These are phyloP conservation scores for Poeciliopsis prolifica DNA, from an alignment of 2,113 vertebrate genomes.

Conservation along the genomic window DNA sequence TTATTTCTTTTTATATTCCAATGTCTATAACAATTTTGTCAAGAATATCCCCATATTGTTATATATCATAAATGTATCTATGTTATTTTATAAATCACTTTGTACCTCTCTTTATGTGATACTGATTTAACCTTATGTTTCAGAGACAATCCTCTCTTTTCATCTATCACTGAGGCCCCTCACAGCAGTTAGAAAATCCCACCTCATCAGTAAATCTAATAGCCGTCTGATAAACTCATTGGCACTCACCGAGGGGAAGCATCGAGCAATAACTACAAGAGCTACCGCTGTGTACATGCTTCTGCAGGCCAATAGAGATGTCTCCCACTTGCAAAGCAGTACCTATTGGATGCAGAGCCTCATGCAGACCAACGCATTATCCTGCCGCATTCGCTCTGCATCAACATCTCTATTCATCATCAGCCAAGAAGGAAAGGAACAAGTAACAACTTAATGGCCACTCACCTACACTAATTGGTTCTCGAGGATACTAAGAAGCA, in stretches of 20 bases:
- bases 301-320: conserved; percentile 52
- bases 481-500: conserved; percentile 8
- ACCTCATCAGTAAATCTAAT: conserved; percentile 63
- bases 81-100: neutral
- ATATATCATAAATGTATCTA: too few species aligned
- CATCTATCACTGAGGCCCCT: conserved; percentile 25
- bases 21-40: neutral
- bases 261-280: conserved; percentile 59
- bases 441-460: conserved; percentile 27
- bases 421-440: conserved; percentile 15
- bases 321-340: conserved; percentile 28
- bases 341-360: conserved; percentile 21
- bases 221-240: conserved; percentile 70
- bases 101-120: conserved; percentile 10
- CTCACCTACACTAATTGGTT: conserved; percentile 28
- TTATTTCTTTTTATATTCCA: too few species aligned
- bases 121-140: conserved; percentile 19
- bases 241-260: conserved; percentile 62
- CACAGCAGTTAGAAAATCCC: conserved; percentile 23
- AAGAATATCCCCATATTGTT: neutral
- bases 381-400: conserved; percentile 28
- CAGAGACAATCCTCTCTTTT: conserved; percentile 29
- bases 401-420: conserved; percentile 40
- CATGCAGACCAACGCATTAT: conserved; percentile 37
- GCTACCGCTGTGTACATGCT: conserved; percentile 59